Conservation (phyloP, 2,797 vertebrate genomes). For the Hypotaenidia philippensis region DNA sequence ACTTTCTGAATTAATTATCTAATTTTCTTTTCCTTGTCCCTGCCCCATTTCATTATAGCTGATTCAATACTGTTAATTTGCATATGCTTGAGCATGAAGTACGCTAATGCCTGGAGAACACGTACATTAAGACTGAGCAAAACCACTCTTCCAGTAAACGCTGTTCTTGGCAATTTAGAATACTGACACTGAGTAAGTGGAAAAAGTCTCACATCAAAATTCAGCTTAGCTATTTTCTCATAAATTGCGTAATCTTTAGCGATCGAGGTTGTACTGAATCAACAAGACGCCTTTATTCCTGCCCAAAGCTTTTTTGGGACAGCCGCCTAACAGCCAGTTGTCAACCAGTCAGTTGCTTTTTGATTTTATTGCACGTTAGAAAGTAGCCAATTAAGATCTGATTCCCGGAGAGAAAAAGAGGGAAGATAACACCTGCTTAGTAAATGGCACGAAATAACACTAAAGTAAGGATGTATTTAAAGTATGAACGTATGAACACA, state of each 20-base stretch:
- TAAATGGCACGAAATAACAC: constrained; percentile 24
- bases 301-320: not conserved
- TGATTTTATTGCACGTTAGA: not conserved
- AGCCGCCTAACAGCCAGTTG: not conserved
- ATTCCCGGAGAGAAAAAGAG: not conserved
- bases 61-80: not conserved
- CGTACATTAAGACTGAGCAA: not conserved
- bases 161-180: not conserved
- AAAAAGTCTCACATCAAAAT: not conserved
- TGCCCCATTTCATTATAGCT: not conserved
- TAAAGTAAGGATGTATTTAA: constrained; percentile 32
- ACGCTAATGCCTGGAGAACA: not conserved
- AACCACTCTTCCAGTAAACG: not conserved
- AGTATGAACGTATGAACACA: constrained; percentile 30
- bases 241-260: not conserved
- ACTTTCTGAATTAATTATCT: constrained; percentile 19
- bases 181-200: not conserved
- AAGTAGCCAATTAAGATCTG: constrained; percentile 18
- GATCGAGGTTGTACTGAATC: not conserved
- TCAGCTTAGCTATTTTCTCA: not conserved
- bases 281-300: not conserved
- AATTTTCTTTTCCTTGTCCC: not conserved
- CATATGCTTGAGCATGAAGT: not conserved
- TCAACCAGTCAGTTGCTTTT: not conserved
- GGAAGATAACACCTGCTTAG: constrained; percentile 47